Conservation (phyloP, 2,888 invertebrate species). For the Pachycephus smyrnensis region DNA sequence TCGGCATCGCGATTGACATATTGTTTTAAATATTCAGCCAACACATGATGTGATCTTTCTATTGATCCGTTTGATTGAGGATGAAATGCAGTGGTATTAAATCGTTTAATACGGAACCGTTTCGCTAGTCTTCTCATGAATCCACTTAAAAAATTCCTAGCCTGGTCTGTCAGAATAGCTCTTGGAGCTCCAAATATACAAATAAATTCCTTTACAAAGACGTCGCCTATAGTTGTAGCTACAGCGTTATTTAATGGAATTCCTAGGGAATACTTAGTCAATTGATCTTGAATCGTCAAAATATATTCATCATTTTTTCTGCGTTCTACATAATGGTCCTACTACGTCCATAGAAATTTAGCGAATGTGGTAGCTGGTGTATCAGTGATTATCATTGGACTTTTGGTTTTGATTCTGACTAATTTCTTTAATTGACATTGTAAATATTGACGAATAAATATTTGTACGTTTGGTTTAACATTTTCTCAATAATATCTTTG, state of each 20-base stretch:
- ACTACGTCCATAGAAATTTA: slow-evolving; percentile 29
- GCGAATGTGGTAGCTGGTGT: slow-evolving; percentile 23
- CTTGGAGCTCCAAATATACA: slow-evolving; percentile 8
- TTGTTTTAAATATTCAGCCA: slow-evolving; percentile 31
- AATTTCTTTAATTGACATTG: slow-evolving; percentile 22
- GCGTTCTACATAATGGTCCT: slow-evolving; percentile 18
- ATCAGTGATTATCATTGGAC: slow-evolving; percentile 23
- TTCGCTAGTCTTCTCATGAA: no score
- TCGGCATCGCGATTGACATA: slow-evolving; percentile 21
- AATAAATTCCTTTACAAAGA: slow-evolving; percentile 2
- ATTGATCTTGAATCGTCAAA: slow-evolving; percentile 8
- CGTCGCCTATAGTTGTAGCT: neutral
- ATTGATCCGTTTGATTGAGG: slow-evolving; percentile 33
- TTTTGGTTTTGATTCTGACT: slow-evolving; percentile 1
- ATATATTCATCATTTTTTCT: slow-evolving; percentile 5
- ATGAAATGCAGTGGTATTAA: no score
- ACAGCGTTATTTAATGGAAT: neutral
- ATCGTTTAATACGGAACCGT: slow-evolving; percentile 13
- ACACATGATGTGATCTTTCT: slow-evolving; percentile 31
- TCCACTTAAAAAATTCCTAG: slow-evolving; percentile 6
- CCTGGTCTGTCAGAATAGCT: slow-evolving; percentile 9
- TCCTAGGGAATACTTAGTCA: slow-evolving; percentile 14
- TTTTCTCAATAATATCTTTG: slow-evolving; percentile 24
- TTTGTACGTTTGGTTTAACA: slow-evolving; percentile 17
- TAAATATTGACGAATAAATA: slow-evolving; percentile 18